Evolutionary conservation across 1,140 invertebrate genomes (phyloP), one percentile per base, ranked within the genome.

Genomic region (Sweltsa coloradensis): DNA sequence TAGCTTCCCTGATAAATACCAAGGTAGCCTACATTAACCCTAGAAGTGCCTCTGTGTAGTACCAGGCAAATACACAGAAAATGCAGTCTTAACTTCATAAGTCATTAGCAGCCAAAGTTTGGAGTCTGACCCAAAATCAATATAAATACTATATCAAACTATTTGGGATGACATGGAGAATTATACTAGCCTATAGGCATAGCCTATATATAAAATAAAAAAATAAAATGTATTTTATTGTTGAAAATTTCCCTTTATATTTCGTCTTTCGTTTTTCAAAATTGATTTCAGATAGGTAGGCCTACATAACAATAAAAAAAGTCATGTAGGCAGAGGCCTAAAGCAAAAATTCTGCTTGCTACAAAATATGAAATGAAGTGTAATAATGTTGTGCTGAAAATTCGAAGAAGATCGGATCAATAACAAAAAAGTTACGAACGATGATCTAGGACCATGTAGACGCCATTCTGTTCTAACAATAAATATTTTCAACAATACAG

Each of bases 1-100:
- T 89, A 29, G 88, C 89, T 69, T 98, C 94, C 92, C 91, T 95
- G 34, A 24, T 57, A 44, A 36, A 5, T 16, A 50, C 26, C 43
- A 29, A 41, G 41, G 13, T 11, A 34, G 29, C 11, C 11, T 11
- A 16, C 11, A 11, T 31, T 11, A 31, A 31, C 29, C 29, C 16
- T 16, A 31, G n/a, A n/a, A n/a, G n/a, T n/a, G n/a, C 29, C 29
- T 11, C 16, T 31, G 11, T 16, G 11, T 11, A 31, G n/a, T 16
- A 11, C 16, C 29, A 31, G 29, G 29, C 16, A 31, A 11, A 11
- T 31, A 11, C 11, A 31, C 16, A 11, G n/a, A 16, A 16, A 16
- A 16, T 16, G 29, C 29, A 31, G n/a, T 16, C 11, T 11, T 31
- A 11, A 31, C 11, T 31, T 31, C 16, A 11, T 16, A 31, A 31